Evolutionary conservation across 2,888 invertebrate species (phyloP), one percentile per base, ranked within the genome.

Genomic region (Hylaea fasciaria): DNA sequence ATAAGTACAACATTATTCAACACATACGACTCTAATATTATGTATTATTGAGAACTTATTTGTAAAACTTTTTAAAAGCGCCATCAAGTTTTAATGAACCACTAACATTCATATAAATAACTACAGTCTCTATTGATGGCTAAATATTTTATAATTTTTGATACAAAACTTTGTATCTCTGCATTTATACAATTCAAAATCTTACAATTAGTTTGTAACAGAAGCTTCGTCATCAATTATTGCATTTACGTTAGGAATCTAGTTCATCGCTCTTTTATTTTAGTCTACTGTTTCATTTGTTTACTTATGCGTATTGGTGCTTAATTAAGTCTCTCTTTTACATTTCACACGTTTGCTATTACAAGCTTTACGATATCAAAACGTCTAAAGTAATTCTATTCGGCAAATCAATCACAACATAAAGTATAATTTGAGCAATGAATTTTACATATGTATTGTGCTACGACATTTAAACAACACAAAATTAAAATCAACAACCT

Each of bases 81-180:
- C 81, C 82, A 81, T 82, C 75, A 68, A 78, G 66, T 68, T 73
- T 69, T 68, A 67, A 82, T 80, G 83, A 86, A 88, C 85, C 80
- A 82, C 89, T 89, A 89, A 89, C 88, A 88, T 86, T 88, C 70
- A 89, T 87, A 86, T 87, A 88, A 80, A 82, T 82, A 86, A 75
- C 87, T 89, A 89, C 86, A 87, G 82, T 89, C 86, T 87, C 83
- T 86, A 84, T 70, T 81, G 78, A 80, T 82, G 79, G 77, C 87
- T 88, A 86, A 80, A 75, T 68, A 72, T 76, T 74, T 69, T 72
- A 76, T 69, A 69, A 77, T 70, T 74, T 68, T 70, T 69, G 52
- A 66, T 77, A 78, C 78, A 82, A 77, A 79, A 68, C 22, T 43
- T 58, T 66, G 66, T 62, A 71, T 64, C 63, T 65, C 52, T 64